Conservation (phyloP, 2,113 vertebrate genomes). For the Macroglossus sobrinus region DNA sequence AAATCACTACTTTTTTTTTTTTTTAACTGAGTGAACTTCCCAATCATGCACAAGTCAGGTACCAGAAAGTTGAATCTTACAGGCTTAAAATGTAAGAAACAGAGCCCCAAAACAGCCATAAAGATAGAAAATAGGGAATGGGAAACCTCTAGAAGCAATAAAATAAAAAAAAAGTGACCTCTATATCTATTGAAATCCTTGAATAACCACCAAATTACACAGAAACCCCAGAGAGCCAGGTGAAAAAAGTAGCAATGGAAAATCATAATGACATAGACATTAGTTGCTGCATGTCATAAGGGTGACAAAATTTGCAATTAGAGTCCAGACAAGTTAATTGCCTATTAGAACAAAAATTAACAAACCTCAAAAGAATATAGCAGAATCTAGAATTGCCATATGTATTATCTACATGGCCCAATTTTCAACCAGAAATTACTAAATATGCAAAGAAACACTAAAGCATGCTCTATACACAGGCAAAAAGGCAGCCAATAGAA, state of each 20-base stretch:
- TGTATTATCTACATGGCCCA: not conserved
- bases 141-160: not conserved
- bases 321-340: not conserved
- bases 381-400: slow-evolving; percentile 10
- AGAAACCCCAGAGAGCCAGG: not conserved
- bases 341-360: not conserved
- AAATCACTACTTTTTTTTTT: not conserved
- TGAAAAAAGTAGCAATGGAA: not conserved
- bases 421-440: slow-evolving; percentile 38
- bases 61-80: not conserved
- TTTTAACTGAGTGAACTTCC: not conserved
- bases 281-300: too few species aligned
- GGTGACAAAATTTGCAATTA: not conserved
- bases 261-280: not conserved
- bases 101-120: not conserved
- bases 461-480: not conserved
- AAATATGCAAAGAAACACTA: not conserved
- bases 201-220: not conserved
- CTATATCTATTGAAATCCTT: not conserved
- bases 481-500: not conserved
- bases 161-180: not conserved
- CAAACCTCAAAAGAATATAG: not conserved
- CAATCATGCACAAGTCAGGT: not conserved
- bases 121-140: not conserved
- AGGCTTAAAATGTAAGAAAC: not conserved